These are phyloP conservation scores for Ibycter americanus DNA, from an alignment of 2,797 vertebrate species.

Conservation along the genomic window DNA sequence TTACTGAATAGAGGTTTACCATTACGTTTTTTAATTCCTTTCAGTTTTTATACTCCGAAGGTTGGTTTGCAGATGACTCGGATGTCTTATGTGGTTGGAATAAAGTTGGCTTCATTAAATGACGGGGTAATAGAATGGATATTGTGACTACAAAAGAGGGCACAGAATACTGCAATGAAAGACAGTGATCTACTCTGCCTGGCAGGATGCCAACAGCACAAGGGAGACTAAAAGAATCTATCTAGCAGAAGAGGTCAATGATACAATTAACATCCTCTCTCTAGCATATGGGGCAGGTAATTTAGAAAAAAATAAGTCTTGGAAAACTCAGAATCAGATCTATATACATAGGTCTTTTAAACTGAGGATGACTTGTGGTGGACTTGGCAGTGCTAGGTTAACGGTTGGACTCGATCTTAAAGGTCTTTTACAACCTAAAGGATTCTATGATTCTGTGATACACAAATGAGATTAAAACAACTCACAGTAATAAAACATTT, in stretches of 20 bases:
- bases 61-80: not conserved
- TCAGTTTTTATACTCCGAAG: not conserved
- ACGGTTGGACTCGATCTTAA: too few relatives aligned
- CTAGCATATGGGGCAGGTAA: not conserved
- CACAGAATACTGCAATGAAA: not conserved
- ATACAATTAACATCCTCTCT: not conserved
- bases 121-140: not conserved
- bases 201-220: not conserved
- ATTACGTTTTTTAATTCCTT: not conserved
- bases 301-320: not conserved
- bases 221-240: not conserved
- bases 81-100: not conserved
- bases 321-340: not conserved
- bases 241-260: not conserved
- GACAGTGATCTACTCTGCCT: not conserved
- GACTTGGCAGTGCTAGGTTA: too few relatives aligned
- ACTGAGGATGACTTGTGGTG: not conserved
- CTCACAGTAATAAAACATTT: not conserved
- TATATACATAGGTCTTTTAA: not conserved
- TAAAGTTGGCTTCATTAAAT: not conserved
- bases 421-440: too few relatives aligned
- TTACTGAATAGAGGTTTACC: not conserved
- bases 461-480: not conserved
- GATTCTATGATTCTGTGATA: not conserved
- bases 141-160: not conserved